Base-by-base conservation (phyloP, 2,797 vertebrate genomes). In the Phataginus tetradactyla region DNA sequence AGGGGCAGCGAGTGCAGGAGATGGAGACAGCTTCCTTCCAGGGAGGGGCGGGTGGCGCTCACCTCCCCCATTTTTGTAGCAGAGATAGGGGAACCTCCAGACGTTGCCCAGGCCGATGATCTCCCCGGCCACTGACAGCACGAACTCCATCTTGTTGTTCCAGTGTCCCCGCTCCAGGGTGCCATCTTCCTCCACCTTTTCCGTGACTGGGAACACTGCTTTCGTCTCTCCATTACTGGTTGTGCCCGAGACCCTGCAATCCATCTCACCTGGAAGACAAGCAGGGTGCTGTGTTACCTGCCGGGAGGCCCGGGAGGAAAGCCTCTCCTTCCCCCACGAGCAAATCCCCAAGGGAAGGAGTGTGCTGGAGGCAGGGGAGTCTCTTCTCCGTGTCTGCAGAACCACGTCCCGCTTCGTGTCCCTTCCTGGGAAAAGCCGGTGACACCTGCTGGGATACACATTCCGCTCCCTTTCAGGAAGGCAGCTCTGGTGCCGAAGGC, bases 21-120 rank as follows among this genome's bases (percentile, higher is more conserved):
- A 63, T 4, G 9, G 53, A 92, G 64, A 63, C 9, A 25, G 17
- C 39, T 64, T 86, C 86, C 89, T 81, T 78, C 75, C 29, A 3
- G 71, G 53, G 1, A 4, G 2, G 5, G 4, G 13, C 7, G 25
- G 45, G 7, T 20, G 34, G 63, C 81, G 95, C 99, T 99, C 97
- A 99, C 99, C 99, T 99, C 99, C 99, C 29, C 99, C 99, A 0
- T 99, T 99, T 98, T 99, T 99, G 98, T 99, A 99, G 98, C 99
- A 99, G 90, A 99, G 99, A 97, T 99, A 99, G 13, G 99, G 99
- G 98, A 99, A 99, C 91, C 99, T 98, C 99, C 99, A 99, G 98
- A 99, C 99, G 3, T 99, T 99, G 55, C 99, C 99, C 96, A 99
- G 98, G 72, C 99, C 99, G 0, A 99, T 99, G 97, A 99, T 99